Base-by-base conservation (phyloP, 1,140 invertebrate species). In the Lepidostoma basale region DNA sequence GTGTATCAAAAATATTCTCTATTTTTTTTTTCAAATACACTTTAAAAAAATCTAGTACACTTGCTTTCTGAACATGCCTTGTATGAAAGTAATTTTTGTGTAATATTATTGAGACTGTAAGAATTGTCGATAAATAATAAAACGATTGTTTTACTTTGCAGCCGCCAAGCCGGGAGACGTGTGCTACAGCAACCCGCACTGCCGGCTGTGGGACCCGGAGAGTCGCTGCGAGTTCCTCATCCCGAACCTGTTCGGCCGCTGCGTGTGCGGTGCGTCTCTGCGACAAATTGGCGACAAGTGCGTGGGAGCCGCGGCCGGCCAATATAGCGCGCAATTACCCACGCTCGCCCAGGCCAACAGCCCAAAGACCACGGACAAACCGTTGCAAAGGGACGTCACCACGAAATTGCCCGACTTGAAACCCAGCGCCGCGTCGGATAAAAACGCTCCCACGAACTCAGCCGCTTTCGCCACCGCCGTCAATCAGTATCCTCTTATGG, bases 101-200 rank as follows among this genome's bases (percentile, higher is more conserved):
- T n/a, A n/a, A n/a, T n/a, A n/a, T n/a, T n/a, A n/a, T n/a, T n/a
- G n/a, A n/a, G n/a, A n/a, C n/a, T n/a, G n/a, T n/a, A n/a, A n/a
- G n/a, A n/a, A n/a, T n/a, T n/a, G n/a, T n/a, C 5, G 1, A 36
- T 36, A 36, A 36, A 45, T 45, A 8, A 16, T 18, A 45, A 2
- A 14, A 14, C 39, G 3, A 25, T 68, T 63, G 33, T 62, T 74
- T 74, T 70, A 70, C 68, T 64, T 85, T 87, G 47, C 82, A 96
- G 94, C 92, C 74, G 91, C 93, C n/a, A 88, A 88, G 76, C 86
- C 92, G 16, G 92, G 91, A 45, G 88, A 94, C 68, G 90, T 94
- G n/a, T 96, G 94, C 76, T 94, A 95, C 79, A 94, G 91, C 75
- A 91, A 95, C 76, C 88, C 89, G 42, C 93, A 96, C 76, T 96